These are phyloP conservation scores for Linepithema humile DNA, from an alignment of 1,140 invertebrate genomes.

Conservation along the genomic window DNA sequence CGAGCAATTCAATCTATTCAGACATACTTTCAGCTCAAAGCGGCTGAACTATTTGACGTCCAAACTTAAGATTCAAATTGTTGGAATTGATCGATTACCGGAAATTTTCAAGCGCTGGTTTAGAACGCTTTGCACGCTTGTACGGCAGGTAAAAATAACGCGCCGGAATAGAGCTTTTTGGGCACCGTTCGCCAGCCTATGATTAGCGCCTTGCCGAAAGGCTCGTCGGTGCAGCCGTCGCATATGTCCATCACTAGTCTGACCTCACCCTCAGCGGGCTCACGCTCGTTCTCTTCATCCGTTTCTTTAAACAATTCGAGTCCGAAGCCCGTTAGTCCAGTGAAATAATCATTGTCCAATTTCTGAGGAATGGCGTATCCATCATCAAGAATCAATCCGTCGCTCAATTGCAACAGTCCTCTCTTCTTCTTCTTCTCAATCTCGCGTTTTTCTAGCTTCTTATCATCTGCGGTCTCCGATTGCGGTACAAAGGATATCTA, in stretches of 20 bases:
- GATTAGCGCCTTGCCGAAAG: slow-evolving; percentile 90
- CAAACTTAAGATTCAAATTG: no score
- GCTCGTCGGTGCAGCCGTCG: slow-evolving; percentile 89
- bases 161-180: slow-evolving; percentile 90
- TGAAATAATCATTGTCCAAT: slow-evolving; percentile 79
- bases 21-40: no score
- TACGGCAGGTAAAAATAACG: slow-evolving; percentile 87
- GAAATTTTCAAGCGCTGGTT: no score
- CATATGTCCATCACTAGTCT: slow-evolving; percentile 91
- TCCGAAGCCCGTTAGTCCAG: slow-evolving; percentile 89
- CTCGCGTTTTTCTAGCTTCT: slow-evolving; percentile 65
- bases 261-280: slow-evolving; percentile 92
- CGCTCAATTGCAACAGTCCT: slow-evolving; percentile 86
- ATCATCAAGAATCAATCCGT: slow-evolving; percentile 88
- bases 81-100: no score
- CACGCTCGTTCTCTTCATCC: slow-evolving; percentile 87
- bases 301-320: slow-evolving; percentile 85
- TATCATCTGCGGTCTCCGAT: slow-evolving; percentile 37
- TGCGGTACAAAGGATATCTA: slow-evolving; percentile 68
- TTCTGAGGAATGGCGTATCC: slow-evolving; percentile 81
- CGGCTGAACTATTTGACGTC: no score
- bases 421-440: slow-evolving; percentile 85
- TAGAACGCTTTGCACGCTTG: slow-evolving; percentile 90
- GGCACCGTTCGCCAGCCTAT: slow-evolving; percentile 90
- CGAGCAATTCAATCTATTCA: no score